These are phyloP conservation scores for Plectus sambesii DNA, from an alignment of 1,140 invertebrate species.

Conservation along the genomic window DNA sequence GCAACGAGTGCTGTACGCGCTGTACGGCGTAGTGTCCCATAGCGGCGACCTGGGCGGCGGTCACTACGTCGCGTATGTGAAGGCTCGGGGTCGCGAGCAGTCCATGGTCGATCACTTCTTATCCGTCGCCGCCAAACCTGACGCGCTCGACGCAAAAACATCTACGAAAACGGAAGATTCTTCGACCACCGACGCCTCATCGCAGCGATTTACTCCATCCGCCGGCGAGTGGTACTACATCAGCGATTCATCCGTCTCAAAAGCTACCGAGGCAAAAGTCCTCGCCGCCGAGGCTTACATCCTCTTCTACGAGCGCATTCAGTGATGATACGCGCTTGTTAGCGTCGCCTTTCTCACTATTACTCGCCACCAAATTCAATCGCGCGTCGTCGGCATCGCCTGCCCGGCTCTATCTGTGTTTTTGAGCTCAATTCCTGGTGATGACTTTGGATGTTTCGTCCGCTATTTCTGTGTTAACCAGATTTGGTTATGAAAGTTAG, in stretches of 20 bases:
- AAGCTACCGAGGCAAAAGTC: conserved; percentile 68
- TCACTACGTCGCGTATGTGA: conserved; percentile 86
- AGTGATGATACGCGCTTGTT: no score
- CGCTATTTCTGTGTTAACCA: no score
- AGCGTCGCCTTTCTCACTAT: no score
- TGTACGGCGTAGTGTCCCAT: conserved; percentile 90
- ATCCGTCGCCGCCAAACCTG: conserved; percentile 20
- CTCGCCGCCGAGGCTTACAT: conserved; percentile 82
- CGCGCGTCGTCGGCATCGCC: no score
- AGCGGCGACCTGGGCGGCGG: conserved; percentile 75
- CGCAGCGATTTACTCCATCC: no score
- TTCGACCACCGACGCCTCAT: conserved; percentile 45
- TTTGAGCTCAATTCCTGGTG: no score
- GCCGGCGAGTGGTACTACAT: conserved; percentile 82
- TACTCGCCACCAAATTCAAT: no score
- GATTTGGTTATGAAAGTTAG: no score
- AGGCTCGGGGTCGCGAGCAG: conserved; percentile 27
- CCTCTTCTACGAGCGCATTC: conserved; percentile 72
- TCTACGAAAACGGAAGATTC: no score
- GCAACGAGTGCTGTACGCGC: conserved; percentile 65
- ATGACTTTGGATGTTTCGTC: no score
- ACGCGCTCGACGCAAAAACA: not conserved
- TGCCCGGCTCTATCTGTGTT: no score
- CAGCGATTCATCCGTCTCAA: conserved; percentile 70
- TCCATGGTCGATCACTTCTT: not conserved